Evolutionary conservation across 2,113 vertebrate genomes (phyloP).

Genomic region (Eudyptes chrysolophus): DNA sequence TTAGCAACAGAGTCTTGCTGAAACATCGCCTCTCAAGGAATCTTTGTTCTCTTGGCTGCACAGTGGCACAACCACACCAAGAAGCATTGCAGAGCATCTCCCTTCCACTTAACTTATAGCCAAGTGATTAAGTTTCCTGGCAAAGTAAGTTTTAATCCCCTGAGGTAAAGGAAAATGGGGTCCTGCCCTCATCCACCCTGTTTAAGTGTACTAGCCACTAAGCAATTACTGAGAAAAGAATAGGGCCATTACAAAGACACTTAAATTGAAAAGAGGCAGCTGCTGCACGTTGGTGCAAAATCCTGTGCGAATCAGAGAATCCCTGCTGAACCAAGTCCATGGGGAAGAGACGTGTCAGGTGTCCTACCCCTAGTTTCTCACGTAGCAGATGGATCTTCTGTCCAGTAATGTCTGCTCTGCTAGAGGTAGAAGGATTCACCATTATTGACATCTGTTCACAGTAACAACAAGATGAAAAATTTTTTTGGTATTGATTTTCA

Average conservation of each 20-base stretch:
- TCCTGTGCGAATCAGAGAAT: slow-evolving; percentile 5
- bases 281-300: neutral
- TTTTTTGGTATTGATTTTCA: neutral
- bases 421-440: neutral
- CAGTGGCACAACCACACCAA: neutral
- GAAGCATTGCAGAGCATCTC: neutral
- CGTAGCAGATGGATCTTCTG: neutral
- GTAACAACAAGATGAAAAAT: neutral
- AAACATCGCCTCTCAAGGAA: neutral
- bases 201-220: neutral
- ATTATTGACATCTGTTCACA: neutral
- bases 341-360: neutral
- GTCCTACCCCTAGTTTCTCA: neutral
- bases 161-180: neutral
- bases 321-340: neutral
- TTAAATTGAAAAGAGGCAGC: neutral
- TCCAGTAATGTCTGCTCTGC: neutral
- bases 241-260: neutral
- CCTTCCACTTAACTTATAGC: neutral
- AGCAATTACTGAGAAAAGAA: neutral
- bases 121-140: neutral
- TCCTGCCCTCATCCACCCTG: neutral
- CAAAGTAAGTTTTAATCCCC: neutral
- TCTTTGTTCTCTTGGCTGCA: neutral
- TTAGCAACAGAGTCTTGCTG: neutral